A percentile compares a stretch with the other conserved stretches of the same genome.
Conservation (phyloP, 2,888 invertebrate species). For the Balanococcus diminutus region DNA sequence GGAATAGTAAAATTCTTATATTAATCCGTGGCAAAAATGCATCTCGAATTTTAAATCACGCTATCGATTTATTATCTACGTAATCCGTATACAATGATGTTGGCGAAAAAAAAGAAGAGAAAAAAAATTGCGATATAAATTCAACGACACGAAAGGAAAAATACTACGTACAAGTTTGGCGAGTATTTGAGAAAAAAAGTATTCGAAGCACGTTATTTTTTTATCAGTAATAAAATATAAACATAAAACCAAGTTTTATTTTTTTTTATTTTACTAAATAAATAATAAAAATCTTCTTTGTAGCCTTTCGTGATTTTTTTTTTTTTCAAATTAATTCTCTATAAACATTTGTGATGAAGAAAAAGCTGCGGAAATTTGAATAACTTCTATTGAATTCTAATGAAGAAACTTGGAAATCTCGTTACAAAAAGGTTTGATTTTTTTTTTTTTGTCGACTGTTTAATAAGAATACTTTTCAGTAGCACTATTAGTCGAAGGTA, state of each 20-base stretch:
- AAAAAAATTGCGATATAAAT: neutral
- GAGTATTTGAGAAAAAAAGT: constrained; percentile 6
- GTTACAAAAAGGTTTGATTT: neutral
- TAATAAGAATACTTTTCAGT: neutral
- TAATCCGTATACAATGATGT: neutral
- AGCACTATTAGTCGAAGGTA: neutral
- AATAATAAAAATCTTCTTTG: constrained; percentile 35
- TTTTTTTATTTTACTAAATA: constrained; percentile 28
- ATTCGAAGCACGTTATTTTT: constrained; percentile 34
- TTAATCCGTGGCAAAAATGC: neutral
- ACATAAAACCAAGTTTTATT: constrained; percentile 26
- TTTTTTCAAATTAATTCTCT: neutral
- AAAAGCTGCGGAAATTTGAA: constrained; percentile 20
- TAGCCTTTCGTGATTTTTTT: neutral
- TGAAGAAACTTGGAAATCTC: neutral
- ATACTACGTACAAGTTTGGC: neutral
- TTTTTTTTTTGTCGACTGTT: neutral
- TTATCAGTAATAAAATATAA: constrained; percentile 40
- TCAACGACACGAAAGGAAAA: neutral
- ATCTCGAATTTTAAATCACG: neutral
- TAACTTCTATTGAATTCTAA: constrained; percentile 30
- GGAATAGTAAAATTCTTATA: neutral
- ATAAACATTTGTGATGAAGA: neutral
- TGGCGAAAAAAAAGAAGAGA: neutral
- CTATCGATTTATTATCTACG: neutral